Base-by-base conservation (phyloP, 2,113 vertebrate genomes). In the Dascyllus trimaculatus region DNA sequence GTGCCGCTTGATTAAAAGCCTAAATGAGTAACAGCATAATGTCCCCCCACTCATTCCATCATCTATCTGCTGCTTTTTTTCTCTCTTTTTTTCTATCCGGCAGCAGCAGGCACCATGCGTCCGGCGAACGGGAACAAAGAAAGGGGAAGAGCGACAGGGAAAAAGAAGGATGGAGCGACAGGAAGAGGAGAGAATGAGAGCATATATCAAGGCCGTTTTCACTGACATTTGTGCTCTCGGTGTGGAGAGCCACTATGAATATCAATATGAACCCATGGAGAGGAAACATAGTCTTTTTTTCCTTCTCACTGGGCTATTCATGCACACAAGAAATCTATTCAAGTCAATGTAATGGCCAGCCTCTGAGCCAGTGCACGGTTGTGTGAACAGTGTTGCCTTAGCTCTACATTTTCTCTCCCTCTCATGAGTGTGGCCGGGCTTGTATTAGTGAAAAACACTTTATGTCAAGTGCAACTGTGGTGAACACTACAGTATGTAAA, bases 201-300 rank as follows among this genome's bases (percentile, higher is more conserved):
- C 91, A 89, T 93, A 91, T 84, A 91, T 92, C 91, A 91, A 88
- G 91, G 77, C 91, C 75, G 25, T 85, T 90, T 85, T 87, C 87
- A 74, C 72, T 90, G 92, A 91, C 90, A 92, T 92, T 94, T 90
- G 84, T 89, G 88, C 88, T 90, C 88, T 87, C 58, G 63, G 80
- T 86, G 87, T 79, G 85, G 90, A 91, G 89, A 92, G 91, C 80
- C 80, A 87, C 90, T 85, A 90, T 93, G 92, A 93, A 93, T 93
- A 91, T 92, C 91, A 93, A 93, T 91, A 91, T 90, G 84, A 88
- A 91, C 82, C 92, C 88, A 86, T 58, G 75, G 87, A 87, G 86
- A 86, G 88, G 84, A 88, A 89, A 90, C 88, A 75, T 85, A 71
- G 86, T 62, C 64, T 25, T 72, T 81, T 83, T 85, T 81, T 59